Base-by-base conservation (phyloP, 2,113 vertebrate genomes). In the Dasyprocta punctata region DNA sequence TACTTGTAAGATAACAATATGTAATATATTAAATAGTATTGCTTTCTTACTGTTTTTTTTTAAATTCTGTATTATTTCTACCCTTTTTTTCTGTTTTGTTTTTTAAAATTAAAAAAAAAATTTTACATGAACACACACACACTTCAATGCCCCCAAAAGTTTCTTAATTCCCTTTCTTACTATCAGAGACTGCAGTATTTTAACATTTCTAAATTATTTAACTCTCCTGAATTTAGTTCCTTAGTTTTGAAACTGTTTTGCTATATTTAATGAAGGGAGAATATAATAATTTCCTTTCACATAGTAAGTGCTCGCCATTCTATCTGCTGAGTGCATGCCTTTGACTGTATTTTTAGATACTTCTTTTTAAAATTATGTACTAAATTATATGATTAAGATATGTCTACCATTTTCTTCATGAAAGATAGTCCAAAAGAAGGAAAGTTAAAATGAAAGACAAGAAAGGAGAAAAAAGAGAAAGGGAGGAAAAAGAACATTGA, bases 121-220 rank as follows among this genome's bases (percentile, higher is more conserved):
- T 71, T 86, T 65, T 83, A 86, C 20, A 71, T 67, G 94, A 92
- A 96, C 22, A 73, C 85, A 95, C 84, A 94, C 78, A 56, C 67
- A 73, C 94, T 97, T 90, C 52, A 82, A 54, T 94, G 1, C 61
- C 84, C 26, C 61, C 60, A 90, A 54, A 73, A 56, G 0, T 22
- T 86, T 75, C 89, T 77, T n/a, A 69, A 84, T 84, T 86, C 16
- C 28, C 7, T 54, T 80, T 90, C 63, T 92, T 80, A 58, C 38
- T 49, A 80, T 73, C 30, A 93, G 30, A 63, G 47, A 69, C 58
- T 89, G 0, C 10, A 41, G 1, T 47, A 4, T 52, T 63, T 52
- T 84, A 56, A 67, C 49, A 83, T 83, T 90, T 89, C 86, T 4
- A 13, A 90, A 85, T 61, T 54, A 54, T 60, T 86, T 20, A 82